phyloP scores from a whole-genome alignment of 2,113 vertebrate genomes.

The Guaruba guarouba region DNA sequence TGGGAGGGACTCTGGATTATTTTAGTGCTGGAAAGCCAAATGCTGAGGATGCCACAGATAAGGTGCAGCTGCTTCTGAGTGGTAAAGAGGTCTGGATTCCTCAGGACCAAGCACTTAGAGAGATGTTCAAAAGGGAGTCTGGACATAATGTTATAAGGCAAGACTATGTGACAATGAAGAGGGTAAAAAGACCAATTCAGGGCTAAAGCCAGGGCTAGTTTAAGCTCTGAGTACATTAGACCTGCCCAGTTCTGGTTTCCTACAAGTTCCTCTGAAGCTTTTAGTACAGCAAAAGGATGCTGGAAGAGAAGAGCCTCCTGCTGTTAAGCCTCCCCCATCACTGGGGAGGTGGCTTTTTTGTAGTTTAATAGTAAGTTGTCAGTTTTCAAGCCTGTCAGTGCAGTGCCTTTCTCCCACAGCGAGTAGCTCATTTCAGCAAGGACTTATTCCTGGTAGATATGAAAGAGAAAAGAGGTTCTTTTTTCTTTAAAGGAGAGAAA shows the following conservation, averaged over 20 bases:
- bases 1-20: neutral
- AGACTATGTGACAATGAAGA: neutral
- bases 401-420: neutral
- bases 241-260: neutral
- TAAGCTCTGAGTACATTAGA: neutral
- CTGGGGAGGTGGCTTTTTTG: neutral
- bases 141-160: fast-evolving
- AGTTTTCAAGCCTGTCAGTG: neutral
- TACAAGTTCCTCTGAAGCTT: neutral
- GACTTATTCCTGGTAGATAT: neutral
- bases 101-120: neutral
- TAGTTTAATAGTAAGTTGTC: neutral
- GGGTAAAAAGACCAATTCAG: neutral
- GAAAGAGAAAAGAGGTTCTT: neutral
- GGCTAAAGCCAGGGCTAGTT: neutral
- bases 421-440: neutral
- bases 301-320: neutral
- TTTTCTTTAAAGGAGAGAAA: neutral
- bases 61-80: neutral
- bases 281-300: neutral
- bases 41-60: neutral
- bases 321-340: neutral
- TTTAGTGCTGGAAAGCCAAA: neutral
- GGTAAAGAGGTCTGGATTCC: neutral
- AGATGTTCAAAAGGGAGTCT: neutral